A percentile compares a stretch with the other conserved stretches of the same genome.
Conservation (phyloP, 2,797 vertebrate species). For the Anas acuta region DNA sequence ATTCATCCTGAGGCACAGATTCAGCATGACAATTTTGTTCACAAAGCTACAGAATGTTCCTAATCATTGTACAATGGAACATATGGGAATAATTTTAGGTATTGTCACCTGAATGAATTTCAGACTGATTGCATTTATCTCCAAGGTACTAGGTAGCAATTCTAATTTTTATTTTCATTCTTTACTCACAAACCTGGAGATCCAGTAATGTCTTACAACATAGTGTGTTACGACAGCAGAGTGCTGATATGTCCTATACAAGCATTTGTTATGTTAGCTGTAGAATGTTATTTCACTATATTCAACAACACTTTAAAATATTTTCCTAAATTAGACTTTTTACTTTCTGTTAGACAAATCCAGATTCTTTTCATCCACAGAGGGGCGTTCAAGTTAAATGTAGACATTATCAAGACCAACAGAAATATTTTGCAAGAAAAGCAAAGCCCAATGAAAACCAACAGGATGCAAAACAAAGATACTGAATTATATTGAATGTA, state of each 20-base stretch:
- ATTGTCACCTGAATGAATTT: not conserved
- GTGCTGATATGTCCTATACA: not conserved
- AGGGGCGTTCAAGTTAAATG: not conserved
- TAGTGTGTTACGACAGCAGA: slow-evolving; percentile 37
- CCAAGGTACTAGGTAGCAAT: not conserved
- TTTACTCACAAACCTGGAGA: not conserved
- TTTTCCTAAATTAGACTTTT: slow-evolving; percentile 45
- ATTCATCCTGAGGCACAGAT: not conserved
- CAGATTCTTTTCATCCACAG: not conserved
- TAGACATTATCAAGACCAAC: not conserved
- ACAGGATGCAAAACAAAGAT: not conserved
- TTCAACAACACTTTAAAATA: slow-evolving; percentile 33
- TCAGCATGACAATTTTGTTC: not conserved
- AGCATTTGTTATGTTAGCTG: slow-evolving; percentile 21
- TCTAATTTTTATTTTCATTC: not conserved
- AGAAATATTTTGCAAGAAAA: not conserved
- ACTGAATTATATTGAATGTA: not conserved
- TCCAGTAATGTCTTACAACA: slow-evolving; percentile 19
- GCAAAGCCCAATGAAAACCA: not conserved
- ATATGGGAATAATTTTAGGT: not conserved
- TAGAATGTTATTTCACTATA: slow-evolving; percentile 21
- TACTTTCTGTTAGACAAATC: slow-evolving; percentile 36
- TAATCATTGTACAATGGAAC: not conserved
- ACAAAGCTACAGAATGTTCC: not conserved
- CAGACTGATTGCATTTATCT: not conserved